Percentiles rank a stretch among this genome's conserved stretches.
phyloP scores from a whole-genome alignment of 2,797 vertebrate genomes.

The Platalea minor region DNA sequence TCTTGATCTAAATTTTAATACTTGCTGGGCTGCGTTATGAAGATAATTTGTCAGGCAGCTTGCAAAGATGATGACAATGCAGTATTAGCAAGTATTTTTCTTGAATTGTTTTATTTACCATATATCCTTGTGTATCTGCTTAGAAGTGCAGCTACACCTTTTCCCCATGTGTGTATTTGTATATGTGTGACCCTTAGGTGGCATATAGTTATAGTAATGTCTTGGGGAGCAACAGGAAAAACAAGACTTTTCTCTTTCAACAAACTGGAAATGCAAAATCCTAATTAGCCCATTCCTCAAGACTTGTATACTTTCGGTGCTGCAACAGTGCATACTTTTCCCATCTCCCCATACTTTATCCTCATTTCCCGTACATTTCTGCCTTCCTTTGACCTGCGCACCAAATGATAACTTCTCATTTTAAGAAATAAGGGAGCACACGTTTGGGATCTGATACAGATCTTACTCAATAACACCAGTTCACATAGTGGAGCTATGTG shows the following conservation, averaged over 20 bases:
- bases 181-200: background rate
- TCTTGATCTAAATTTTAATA: background rate
- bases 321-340: background rate
- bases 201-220: rapidly evolving
- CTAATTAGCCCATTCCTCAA: background rate
- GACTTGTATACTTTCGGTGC: background rate
- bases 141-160: background rate
- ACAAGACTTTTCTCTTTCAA: background rate
- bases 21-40: background rate
- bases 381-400: background rate
- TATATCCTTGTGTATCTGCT: rapidly evolving
- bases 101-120: background rate
- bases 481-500: background rate
- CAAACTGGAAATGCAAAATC: background rate
- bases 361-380: background rate
- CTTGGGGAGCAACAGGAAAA: background rate
- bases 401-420: background rate
- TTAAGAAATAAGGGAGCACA: background rate
- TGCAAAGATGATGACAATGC: background rate
- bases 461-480: background rate
- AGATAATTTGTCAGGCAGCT: slow-evolving; percentile 16
- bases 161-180: background rate
- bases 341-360: background rate
- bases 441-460: background rate
- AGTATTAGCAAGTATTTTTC: background rate